Conservation (phyloP, 2,888 invertebrate genomes). For the Microplitis manilae region DNA sequence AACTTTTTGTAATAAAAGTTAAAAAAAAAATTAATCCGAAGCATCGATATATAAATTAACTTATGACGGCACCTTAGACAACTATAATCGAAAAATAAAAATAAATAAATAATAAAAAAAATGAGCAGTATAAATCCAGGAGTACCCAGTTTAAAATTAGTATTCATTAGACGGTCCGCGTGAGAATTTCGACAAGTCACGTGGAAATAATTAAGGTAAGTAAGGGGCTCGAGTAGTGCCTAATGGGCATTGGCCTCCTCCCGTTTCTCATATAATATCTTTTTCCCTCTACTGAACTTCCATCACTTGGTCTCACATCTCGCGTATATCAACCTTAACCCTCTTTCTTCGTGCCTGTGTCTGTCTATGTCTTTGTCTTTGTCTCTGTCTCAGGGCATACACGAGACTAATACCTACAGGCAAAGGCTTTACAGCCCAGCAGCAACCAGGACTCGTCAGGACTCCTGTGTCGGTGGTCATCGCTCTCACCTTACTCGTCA, state of each 20-base stretch:
- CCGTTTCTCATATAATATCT: slow-evolving; percentile 41
- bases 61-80: background rate
- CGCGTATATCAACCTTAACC: slow-evolving; percentile 29
- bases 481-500: slow-evolving; percentile 45
- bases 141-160: slow-evolving; percentile 59
- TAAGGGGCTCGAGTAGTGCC: slow-evolving; percentile 61
- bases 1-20: background rate
- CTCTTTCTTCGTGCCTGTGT: slow-evolving; percentile 23
- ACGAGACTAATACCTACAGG: background rate
- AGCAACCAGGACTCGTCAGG: slow-evolving; percentile 21
- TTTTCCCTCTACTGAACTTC: slow-evolving; percentile 25
- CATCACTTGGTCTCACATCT: slow-evolving; percentile 18
- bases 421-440: too few relatives aligned
- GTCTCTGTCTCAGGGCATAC: background rate
- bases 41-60: slow-evolving; percentile 7
- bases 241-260: slow-evolving; percentile 54
- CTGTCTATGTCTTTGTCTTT: slow-evolving; percentile 34
- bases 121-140: slow-evolving; percentile 45
- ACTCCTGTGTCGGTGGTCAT: slow-evolving; percentile 43
- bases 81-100: background rate
- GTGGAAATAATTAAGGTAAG: slow-evolving; percentile 70
- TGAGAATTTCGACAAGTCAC: slow-evolving; percentile 68
- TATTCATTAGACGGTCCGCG: slow-evolving; percentile 63
- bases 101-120: background rate
- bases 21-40: background rate